phyloP scores from a whole-genome alignment of 2,888 invertebrate genomes.

The Notodonta dromedarius region DNA sequence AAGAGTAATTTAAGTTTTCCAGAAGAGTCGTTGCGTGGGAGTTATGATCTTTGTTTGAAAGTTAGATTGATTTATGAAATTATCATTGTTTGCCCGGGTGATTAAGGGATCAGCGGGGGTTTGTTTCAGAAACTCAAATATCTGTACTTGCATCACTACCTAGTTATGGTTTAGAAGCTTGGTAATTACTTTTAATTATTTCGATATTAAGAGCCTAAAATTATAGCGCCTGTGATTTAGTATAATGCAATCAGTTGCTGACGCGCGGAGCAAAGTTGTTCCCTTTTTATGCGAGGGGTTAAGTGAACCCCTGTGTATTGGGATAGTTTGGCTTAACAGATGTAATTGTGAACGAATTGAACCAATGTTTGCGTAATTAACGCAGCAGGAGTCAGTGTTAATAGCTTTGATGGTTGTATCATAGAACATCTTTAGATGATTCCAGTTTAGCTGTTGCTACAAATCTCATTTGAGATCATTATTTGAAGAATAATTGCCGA shows the following conservation, averaged over 20 bases:
- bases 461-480: too few species aligned
- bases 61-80: conserved; percentile 82
- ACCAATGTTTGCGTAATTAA: conserved; percentile 64
- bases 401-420: too few species aligned
- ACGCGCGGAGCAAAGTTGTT: conserved; percentile 32
- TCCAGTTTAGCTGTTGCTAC: too few species aligned
- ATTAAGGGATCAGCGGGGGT: conserved; percentile 49
- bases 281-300: conserved; percentile 40
- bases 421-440: too few species aligned
- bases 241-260: conserved; percentile 39
- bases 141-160: neutral
- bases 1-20: conserved; percentile 83
- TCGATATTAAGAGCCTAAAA: conserved; percentile 21
- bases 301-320: conserved; percentile 37
- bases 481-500: too few species aligned
- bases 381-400: conserved; percentile 34
- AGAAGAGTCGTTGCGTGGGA: conserved; percentile 75
- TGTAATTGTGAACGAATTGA: conserved; percentile 77
- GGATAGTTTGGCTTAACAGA: conserved; percentile 52
- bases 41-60: conserved; percentile 82
- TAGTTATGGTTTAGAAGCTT: too few species aligned
- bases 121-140: conserved; percentile 20
- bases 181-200: too few species aligned
- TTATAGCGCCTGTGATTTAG: conserved; percentile 35
- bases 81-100: conserved; percentile 56